These are phyloP conservation scores for Sitta europaea DNA, from an alignment of 2,113 vertebrate species.

Conservation along the genomic window DNA sequence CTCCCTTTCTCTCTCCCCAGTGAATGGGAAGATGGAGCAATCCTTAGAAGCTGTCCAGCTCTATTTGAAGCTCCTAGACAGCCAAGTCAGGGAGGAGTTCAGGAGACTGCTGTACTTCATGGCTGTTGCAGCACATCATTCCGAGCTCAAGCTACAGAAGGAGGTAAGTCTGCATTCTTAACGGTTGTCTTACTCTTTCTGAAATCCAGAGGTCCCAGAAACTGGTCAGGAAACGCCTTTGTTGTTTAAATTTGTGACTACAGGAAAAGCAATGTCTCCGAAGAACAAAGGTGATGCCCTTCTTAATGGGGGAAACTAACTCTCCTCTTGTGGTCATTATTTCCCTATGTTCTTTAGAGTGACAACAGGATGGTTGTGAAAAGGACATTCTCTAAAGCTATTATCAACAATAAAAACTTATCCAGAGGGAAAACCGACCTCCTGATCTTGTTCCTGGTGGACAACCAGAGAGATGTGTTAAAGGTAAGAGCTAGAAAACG, in stretches of 20 bases:
- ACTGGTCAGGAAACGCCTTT: not conserved
- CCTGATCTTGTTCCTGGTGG: slow-evolving; percentile 92
- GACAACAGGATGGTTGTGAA: slow-evolving; percentile 97
- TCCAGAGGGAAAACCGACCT: slow-evolving; percentile 94
- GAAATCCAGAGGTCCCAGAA: not conserved
- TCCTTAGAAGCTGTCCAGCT: slow-evolving; percentile 91
- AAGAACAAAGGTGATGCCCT: not conserved
- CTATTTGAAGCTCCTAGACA: slow-evolving; percentile 89
- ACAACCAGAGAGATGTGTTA: slow-evolving; percentile 90
- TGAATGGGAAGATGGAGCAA: slow-evolving; percentile 91
- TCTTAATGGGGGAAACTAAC: not conserved
- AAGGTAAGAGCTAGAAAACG: slow-evolving; percentile 77
- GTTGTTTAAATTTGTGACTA: not conserved
- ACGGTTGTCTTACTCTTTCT: not conserved
- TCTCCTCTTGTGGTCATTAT: not conserved
- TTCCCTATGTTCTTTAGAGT: slow-evolving; percentile 69
- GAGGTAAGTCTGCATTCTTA: slow-evolving; percentile 75
- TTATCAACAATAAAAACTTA: slow-evolving; percentile 86
- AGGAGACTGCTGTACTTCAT: slow-evolving; percentile 91
- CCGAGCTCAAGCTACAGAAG: slow-evolving; percentile 86
- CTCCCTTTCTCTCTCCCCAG: slow-evolving; percentile 65
- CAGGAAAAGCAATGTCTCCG: not conserved
- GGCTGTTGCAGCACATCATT: slow-evolving; percentile 82
- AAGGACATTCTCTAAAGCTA: slow-evolving; percentile 88
- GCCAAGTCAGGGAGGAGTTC: slow-evolving; percentile 88